Evolutionary conservation across 2,113 vertebrate species (phyloP), one percentile per base, ranked within the genome.

Genomic region (Pagrus major): DNA sequence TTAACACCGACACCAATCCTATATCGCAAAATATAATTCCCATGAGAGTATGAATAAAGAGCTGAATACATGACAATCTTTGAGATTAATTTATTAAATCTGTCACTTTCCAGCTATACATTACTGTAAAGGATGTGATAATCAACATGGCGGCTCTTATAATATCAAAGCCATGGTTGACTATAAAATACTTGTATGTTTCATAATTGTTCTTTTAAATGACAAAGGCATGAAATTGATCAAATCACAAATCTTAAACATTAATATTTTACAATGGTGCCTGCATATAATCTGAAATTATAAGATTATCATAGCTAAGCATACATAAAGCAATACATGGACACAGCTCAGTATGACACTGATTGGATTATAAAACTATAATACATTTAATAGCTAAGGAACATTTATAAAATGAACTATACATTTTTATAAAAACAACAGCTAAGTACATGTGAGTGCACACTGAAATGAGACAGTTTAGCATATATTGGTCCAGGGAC

Each of bases 71-170:
- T 23, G 27, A 47, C 12, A 35, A 49, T 42, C 21, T 77, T 69
- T 79, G 20, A 6, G 51, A 84, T 80, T 61, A 4, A 77, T 93
- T 88, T 88, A 89, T 89, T 91, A 16, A 75, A 86, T 71, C 42
- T 59, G 51, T 63, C 35, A 65, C 37, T 61, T 87, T 81, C 42
- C 47, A 85, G 65, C 49, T 68, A 63, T 68, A 81, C 27, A 67
- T 1, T 66, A 73, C 25, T 79, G 41, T 29, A 76, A 76, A 76
- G 46, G 20, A 67, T 49, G 31, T 78, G 60, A 85, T 42, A 67
- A 85, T 42, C 41, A 75, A 71, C 68, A 82, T 41, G 25, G 14
- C 65, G 56, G 21, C 46, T 76, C 21, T 52, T 80, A 31, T 25
- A 12, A 78, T 54, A 74, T 59, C 23, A 70, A 56, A 84, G 41